Percentiles rank a stretch among this genome's conserved stretches.
phyloP scores from a whole-genome alignment of 2,888 invertebrate genomes.

The Geophilus truncorum region DNA sequence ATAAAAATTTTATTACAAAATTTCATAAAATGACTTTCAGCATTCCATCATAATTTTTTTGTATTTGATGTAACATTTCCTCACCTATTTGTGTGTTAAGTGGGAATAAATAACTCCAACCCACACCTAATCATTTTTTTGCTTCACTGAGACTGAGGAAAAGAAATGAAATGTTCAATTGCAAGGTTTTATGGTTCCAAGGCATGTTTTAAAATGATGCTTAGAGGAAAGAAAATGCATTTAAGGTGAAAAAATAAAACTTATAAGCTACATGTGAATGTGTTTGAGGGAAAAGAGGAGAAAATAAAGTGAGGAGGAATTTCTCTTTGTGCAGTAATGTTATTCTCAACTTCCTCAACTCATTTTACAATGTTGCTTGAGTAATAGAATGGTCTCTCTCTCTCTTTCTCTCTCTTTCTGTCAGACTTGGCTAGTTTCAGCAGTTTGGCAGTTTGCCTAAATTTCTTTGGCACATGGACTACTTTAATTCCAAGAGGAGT shows the following conservation, averaged over 20 bases:
- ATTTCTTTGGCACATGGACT: neutral
- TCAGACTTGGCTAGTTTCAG: constrained; percentile 12
- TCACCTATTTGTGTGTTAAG: neutral
- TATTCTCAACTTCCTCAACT: constrained; percentile 16
- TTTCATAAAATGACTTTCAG: too few species aligned
- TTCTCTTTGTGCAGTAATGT: neutral
- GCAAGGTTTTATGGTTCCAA: neutral
- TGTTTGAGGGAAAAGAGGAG: neutral
- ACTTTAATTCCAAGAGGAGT: constrained; percentile 7
- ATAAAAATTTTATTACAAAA: too few species aligned
- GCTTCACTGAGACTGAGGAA: neutral
- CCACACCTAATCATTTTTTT: constrained; percentile 4
- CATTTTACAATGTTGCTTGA: constrained; percentile 16
- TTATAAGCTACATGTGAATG: neutral
- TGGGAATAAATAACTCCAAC: neutral
- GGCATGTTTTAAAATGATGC: neutral
- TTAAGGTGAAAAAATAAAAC: neutral
- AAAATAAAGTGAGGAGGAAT: neutral
- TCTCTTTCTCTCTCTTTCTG: neutral
- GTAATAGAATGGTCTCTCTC: neutral
- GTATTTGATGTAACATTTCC: too few species aligned
- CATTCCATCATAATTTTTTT: too few species aligned
- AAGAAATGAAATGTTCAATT: neutral
- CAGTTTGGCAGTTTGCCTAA: constrained; percentile 7
- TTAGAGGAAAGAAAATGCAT: neutral